These are phyloP conservation scores for Gymnosoma rotundatum DNA, from an alignment of 2,888 invertebrate species.

Conservation along the genomic window DNA sequence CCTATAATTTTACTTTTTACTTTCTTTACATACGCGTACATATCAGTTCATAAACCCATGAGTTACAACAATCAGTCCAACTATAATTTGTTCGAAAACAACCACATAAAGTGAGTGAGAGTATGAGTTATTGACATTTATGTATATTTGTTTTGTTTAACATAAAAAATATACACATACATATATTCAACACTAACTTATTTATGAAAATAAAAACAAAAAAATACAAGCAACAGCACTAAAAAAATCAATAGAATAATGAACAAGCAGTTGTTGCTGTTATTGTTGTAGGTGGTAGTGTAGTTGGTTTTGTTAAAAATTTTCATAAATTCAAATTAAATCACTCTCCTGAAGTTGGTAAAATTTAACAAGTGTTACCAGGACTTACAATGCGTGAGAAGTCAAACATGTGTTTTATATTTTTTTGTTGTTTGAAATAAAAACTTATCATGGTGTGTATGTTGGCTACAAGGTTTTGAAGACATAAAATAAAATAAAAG, in stretches of 20 bases:
- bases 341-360: conserved; percentile 46
- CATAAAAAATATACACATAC: too few relatives aligned
- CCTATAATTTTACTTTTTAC: background rate
- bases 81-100: conserved; percentile 49
- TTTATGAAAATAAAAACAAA: conserved; percentile 38
- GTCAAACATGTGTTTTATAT: conserved; percentile 45
- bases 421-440: background rate
- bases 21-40: background rate
- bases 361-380: conserved; percentile 39
- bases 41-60: background rate
- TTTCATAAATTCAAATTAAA: conserved; percentile 64
- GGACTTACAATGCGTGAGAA: conserved; percentile 61
- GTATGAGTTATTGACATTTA: conserved; percentile 60
- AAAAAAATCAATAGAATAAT: conserved; percentile 35
- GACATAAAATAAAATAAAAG: too few relatives aligned
- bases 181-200: background rate
- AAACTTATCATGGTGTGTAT: background rate
- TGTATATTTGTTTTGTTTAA: conserved; percentile 62
- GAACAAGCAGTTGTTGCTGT: conserved; percentile 36
- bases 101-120: conserved; percentile 25
- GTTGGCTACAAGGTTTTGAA: too few relatives aligned
- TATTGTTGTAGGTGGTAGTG: conserved; percentile 35
- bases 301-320: conserved; percentile 48
- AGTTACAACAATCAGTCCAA: conserved; percentile 27
- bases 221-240: conserved; percentile 66